A percentile compares a stretch with the other conserved stretches of the same genome.
Conservation (phyloP, 2,888 invertebrate species). For the Siphlonurus alternatus region DNA sequence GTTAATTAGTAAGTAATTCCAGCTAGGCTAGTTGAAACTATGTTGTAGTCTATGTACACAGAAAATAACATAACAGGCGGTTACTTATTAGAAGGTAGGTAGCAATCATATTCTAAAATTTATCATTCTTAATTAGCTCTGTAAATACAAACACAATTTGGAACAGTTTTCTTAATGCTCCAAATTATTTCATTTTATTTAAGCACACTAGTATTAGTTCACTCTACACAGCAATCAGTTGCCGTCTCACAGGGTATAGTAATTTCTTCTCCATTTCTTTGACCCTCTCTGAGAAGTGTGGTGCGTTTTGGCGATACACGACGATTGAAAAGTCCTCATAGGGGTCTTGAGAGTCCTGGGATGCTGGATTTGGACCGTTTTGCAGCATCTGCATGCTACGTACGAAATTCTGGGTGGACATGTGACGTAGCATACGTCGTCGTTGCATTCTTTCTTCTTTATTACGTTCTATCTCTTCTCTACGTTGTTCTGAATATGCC, state of each 20-base stretch:
- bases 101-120: too few species aligned
- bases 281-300: slow-evolving; percentile 68
- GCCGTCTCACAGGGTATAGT: slow-evolving; percentile 47
- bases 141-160: too few species aligned
- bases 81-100: too few species aligned
- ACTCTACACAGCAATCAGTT: too few species aligned
- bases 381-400: slow-evolving; percentile 76
- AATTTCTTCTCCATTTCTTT: slow-evolving; percentile 62
- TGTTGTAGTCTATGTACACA: too few species aligned
- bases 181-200: too few species aligned
- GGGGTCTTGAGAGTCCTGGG: slow-evolving; percentile 34
- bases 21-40: too few species aligned
- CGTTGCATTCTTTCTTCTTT: slow-evolving; percentile 45
- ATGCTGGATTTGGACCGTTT: slow-evolving; percentile 29
- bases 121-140: too few species aligned
- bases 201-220: too few species aligned
- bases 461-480: slow-evolving; percentile 55
- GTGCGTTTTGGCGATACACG: slow-evolving; percentile 70
- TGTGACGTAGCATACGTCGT: slow-evolving; percentile 48
- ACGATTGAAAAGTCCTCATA: slow-evolving; percentile 73
- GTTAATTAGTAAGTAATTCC: too few species aligned
- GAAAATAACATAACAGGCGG: too few species aligned
- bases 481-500: slow-evolving; percentile 56
- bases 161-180: too few species aligned
- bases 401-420: slow-evolving; percentile 63